Percentiles rank a stretch among this genome's conserved stretches.
These are phyloP conservation scores for Neosilurus mollespiculum DNA, from an alignment of 2,797 vertebrate genomes.

Conservation along the genomic window DNA sequence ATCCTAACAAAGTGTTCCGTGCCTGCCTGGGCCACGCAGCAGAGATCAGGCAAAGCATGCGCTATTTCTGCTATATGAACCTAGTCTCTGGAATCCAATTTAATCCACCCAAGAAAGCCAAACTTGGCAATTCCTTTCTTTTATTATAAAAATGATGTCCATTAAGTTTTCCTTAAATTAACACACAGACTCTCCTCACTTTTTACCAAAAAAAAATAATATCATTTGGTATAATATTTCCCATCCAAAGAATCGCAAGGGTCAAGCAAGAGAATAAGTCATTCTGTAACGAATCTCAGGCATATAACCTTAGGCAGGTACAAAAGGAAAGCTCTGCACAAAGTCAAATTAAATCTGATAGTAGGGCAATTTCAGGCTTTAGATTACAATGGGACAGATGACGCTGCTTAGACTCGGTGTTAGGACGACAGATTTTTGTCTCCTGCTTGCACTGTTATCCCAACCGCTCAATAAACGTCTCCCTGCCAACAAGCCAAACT, in stretches of 20 bases:
- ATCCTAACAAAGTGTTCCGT: constrained; percentile 31
- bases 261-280: not conserved
- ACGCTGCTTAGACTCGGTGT: constrained; percentile 42
- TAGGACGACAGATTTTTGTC: constrained; percentile 62
- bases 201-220: not conserved
- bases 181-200: not conserved
- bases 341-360: constrained; percentile 74
- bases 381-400: constrained; percentile 57
- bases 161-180: not conserved
- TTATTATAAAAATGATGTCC: constrained; percentile 41
- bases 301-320: not conserved
- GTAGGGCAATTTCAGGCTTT: constrained; percentile 66
- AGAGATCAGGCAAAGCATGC: not conserved
- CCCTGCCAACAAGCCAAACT: constrained; percentile 63
- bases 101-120: constrained; percentile 38
- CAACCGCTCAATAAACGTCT: constrained; percentile 65
- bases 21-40: not conserved
- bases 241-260: not conserved
- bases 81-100: constrained; percentile 34
- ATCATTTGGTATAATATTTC: not conserved
- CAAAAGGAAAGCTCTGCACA: constrained; percentile 12
- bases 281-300: not conserved
- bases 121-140: constrained; percentile 32
- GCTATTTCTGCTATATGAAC: constrained; percentile 42
- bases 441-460: constrained; percentile 62